Conservation (phyloP, 1,140 invertebrate genomes). For the Bombus pyrosoma region DNA sequence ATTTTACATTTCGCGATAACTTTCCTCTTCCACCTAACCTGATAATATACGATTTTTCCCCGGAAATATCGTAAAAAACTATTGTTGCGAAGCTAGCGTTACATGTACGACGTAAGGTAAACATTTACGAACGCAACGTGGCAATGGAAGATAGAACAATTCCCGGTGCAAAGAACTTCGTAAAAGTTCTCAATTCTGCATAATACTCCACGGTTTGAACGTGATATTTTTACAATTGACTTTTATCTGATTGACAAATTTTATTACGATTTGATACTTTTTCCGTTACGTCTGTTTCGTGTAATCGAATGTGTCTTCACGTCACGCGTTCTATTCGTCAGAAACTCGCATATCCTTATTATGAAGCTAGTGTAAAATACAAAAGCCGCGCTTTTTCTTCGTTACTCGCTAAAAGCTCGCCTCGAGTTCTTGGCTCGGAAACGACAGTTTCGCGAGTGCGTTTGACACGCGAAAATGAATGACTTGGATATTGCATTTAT, state of each 20-base stretch:
- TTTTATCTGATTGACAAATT: no score
- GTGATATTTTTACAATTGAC: no score
- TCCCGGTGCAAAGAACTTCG: background rate
- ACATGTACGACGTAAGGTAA: background rate
- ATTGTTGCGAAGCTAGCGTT: background rate
- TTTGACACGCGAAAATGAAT: slow-evolving; percentile 9
- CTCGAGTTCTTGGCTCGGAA: background rate
- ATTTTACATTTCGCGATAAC: background rate
- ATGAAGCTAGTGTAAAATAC: no score
- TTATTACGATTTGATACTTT: no score
- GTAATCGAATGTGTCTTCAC: no score
- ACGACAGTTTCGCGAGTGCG: slow-evolving; percentile 6
- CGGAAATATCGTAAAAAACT: background rate
- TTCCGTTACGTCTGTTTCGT: no score
- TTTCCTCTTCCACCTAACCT: background rate
- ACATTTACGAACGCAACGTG: background rate
- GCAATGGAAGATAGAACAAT: background rate
- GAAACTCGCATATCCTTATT: no score
- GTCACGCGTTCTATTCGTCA: no score
- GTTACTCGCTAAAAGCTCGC: background rate
- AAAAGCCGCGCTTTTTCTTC: no score
- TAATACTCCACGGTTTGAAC: no score
- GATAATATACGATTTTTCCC: background rate
- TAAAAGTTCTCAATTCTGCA: background rate
- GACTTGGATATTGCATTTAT: slow-evolving; percentile 26